Evolutionary conservation across 2,888 invertebrate genomes (phyloP), one percentile per base, ranked within the genome.

Genomic region (Cacoxenus indagator): DNA sequence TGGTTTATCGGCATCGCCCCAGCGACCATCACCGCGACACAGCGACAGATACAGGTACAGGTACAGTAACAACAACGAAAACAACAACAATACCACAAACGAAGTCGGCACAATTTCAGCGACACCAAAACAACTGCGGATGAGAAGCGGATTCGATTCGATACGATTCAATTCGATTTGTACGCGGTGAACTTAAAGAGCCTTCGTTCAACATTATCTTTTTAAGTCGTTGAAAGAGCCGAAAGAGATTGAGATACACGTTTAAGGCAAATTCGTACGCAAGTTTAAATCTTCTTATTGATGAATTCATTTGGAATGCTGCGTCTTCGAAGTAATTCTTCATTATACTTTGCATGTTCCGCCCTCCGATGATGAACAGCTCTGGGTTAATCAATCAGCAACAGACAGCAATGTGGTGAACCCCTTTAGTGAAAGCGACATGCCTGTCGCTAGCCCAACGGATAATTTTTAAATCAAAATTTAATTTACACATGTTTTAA

Each of bases 401-500:
- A 17, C 17, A 31, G 31, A 51, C n/a, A 37, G 17, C 37, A 45
- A 59, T 26, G 8, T 59, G 61, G 19, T 19, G 22, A 51, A 17
- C 4, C 6, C 51, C 19, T 9, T 22, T 19, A 22, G 8, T 17
- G 48, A 19, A 22, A 6, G 51, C 19, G 17, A 51, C 14, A 17
- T 17, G 22, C 19, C 46, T 17, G 1, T 54, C 9, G 54, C 54
- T n/a, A n/a, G 14, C n/a, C 19, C 22, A 11, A 14, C 29, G 59
- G 22, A 61, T 11, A 27, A 48, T 19, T 64, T 29, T 64, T 31
- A 64, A 64, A 64, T 48, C 22, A 14, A 51, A 46, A 64, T 51
- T 48, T 51, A 64, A 64, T 64, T 64, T 64, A 64, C 64, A 64
- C 45, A 29, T 64, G 64, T 64, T 64, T 31, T 51, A 62, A 62